Conservation (phyloP, 2,888 invertebrate genomes). For the Meta bourneti region DNA sequence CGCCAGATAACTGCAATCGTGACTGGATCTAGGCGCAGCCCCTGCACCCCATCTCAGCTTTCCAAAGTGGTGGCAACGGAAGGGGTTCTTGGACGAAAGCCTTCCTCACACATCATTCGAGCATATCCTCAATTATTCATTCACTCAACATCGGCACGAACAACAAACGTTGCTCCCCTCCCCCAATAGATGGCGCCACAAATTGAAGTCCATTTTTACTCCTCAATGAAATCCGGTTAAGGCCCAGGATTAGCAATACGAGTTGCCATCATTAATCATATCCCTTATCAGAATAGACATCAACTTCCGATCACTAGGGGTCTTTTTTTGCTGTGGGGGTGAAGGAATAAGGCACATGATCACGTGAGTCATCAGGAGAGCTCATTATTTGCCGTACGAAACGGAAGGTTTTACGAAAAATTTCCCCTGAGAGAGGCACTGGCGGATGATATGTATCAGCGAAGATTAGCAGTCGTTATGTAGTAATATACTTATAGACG, state of each 20-base stretch:
- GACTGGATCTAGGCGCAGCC: constrained; percentile 10
- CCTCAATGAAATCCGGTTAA: constrained; percentile 26
- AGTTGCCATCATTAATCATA: constrained; percentile 63
- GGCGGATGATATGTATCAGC: constrained; percentile 57
- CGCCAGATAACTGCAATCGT: constrained; percentile 34
- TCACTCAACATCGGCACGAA: constrained; percentile 41
- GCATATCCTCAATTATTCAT: constrained; percentile 58
- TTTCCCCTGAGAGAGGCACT: constrained; percentile 49
- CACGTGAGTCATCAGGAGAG: constrained; percentile 47
- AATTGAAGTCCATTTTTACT: constrained; percentile 4
- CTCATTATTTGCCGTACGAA: constrained; percentile 66
- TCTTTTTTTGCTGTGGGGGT: constrained; percentile 14
- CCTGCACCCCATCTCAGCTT: constrained; percentile 8
- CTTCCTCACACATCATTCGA: constrained; percentile 15
- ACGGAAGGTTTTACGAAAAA: constrained; percentile 69
- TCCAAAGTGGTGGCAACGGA: constrained; percentile 17
- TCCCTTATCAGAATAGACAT: constrained; percentile 60
- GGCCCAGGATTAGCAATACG: constrained; percentile 40
- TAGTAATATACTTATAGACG: constrained; percentile 46
- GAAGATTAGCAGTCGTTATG: constrained; percentile 70
- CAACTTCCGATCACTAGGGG: constrained; percentile 43
- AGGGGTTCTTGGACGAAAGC: not conserved
- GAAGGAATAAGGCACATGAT: constrained; percentile 20
- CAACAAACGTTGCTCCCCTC: constrained; percentile 35
- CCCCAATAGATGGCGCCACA: constrained; percentile 65